Percentiles rank a stretch among this genome's conserved stretches.
These are phyloP conservation scores for Lordiphosa stackelbergi DNA, from an alignment of 1,140 invertebrate species.

Conservation along the genomic window DNA sequence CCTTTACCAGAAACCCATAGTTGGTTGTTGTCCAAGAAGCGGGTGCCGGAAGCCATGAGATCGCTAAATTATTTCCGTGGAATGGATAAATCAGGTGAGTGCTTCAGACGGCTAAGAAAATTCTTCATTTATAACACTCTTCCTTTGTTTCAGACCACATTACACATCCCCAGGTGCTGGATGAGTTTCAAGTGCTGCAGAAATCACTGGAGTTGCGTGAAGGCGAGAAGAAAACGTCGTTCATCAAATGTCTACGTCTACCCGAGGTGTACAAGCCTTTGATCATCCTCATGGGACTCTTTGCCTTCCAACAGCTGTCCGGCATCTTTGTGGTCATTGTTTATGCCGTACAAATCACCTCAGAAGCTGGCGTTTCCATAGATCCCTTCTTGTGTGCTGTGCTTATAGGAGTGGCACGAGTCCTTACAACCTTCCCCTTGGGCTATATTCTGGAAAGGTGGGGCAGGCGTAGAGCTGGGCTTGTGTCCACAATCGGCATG, in stretches of 20 bases:
- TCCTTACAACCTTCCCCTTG: constrained; percentile 79
- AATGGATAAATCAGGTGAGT: constrained; percentile 72
- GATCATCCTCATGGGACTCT: constrained; percentile 82
- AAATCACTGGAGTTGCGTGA: constrained; percentile 57
- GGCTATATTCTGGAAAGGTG: constrained; percentile 79
- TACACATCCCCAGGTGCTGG: constrained; percentile 73
- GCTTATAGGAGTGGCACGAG: constrained; percentile 79
- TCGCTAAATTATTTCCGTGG: constrained; percentile 80
- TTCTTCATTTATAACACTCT: neutral
- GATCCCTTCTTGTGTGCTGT: constrained; percentile 81
- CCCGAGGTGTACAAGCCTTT: constrained; percentile 82
- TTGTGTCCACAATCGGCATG: constrained; percentile 82
- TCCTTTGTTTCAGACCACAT: constrained; percentile 41
- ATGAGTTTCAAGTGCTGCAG: constrained; percentile 60
- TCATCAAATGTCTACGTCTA: constrained; percentile 35
- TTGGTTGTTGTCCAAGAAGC: constrained; percentile 81
- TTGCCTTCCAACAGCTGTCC: constrained; percentile 88
- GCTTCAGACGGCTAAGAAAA: constrained; percentile 25
- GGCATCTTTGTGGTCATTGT: constrained; percentile 88
- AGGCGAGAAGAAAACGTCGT: constrained; percentile 59
- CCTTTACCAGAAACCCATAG: constrained; percentile 85
- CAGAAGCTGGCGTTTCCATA: constrained; percentile 79
- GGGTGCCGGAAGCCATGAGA: constrained; percentile 79
- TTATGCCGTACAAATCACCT: constrained; percentile 84
- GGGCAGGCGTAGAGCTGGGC: constrained; percentile 79